Evolutionary conservation across 2,797 vertebrate genomes (phyloP), one percentile per base, ranked within the genome.

Genomic region (Dermochelys coriacea): DNA sequence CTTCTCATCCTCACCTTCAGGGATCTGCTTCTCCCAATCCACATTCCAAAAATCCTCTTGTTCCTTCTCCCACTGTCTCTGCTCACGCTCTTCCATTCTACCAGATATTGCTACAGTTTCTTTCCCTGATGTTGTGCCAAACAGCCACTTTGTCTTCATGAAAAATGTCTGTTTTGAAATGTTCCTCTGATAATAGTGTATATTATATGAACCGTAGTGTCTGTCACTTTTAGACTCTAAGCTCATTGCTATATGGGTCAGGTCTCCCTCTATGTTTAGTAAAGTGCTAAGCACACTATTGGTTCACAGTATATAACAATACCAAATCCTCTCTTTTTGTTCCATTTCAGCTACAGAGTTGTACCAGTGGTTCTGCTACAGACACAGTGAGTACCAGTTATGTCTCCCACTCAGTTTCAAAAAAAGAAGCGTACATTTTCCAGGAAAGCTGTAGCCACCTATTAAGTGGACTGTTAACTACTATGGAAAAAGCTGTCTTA

Each of bases 21-120:
- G 71, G 41, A 25, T 16, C 71, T 47, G 41, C 71, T 75, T 75
- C 41, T 75, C 71, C 12, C 37, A 47, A 75, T 75, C 25, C 41
- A 75, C 84, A 84, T 88, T 91, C 25, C 85, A 54, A 88, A 86
- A 86, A 2, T 27, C n/a, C 19, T 87, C 85, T 74, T 80, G 79
- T 92, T 59, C 89, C 34, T 93, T 94, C 86, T 91, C 57, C 85
- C 94, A 96, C 23, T 75, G 68, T 25, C 25, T 27, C 71, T 14
- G 11, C 27, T n/a, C 37, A 75, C 93, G 94, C 95, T 84, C 47
- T 87, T 97, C 74, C 64, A 82, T 94, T 96, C 93, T 71, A 49
- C 12, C 82, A 93, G 95, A 96, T 93, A 49, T 95, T 92, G 89
- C 59, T 94, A 74, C 64, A 96, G 89, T 97, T 54, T 96, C 82